phyloP scores from a whole-genome alignment of 2,888 invertebrate genomes.

The Scaptomyza parva region DNA sequence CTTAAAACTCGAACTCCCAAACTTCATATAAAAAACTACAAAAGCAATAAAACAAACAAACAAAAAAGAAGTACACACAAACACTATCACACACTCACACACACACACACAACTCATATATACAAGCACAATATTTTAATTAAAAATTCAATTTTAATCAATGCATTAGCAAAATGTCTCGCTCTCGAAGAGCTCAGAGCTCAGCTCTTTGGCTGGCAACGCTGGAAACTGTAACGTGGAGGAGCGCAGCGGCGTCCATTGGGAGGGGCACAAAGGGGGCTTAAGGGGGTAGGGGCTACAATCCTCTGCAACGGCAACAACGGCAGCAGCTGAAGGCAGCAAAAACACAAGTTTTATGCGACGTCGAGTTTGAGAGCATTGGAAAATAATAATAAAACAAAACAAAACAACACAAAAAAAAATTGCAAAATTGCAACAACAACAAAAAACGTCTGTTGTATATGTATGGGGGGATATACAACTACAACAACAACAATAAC shows the following conservation, averaged over 20 bases:
- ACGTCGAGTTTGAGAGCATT: conserved; percentile 78
- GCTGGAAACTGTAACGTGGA: conserved; percentile 56
- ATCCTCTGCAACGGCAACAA: conserved; percentile 42
- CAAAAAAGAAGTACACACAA: conserved; percentile 27
- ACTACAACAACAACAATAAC: conserved; percentile 38
- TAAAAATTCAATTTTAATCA: conserved; percentile 84
- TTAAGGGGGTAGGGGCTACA: conserved; percentile 9
- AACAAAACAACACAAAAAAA: conserved; percentile 59
- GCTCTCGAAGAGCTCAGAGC: conserved; percentile 72
- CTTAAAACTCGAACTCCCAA: conserved; percentile 2
- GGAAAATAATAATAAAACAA: conserved; percentile 73
- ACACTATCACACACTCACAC: conserved; percentile 12
- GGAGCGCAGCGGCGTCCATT: conserved; percentile 40
- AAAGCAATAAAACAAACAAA: conserved; percentile 28
- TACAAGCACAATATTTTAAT: conserved; percentile 81
- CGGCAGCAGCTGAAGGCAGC: conserved; percentile 38
- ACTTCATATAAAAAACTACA: conserved; percentile 13
- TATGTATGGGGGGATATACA: conserved; percentile 36
- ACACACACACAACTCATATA: conserved; percentile 25
- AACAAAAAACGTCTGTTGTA: conserved; percentile 58
- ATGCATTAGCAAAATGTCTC: conserved; percentile 84
- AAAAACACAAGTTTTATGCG: conserved; percentile 79
- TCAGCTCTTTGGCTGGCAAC: conserved; percentile 50
- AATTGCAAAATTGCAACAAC: conserved; percentile 55
- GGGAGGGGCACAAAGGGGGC: conserved; percentile 15